Evolutionary conservation across 2,113 vertebrate genomes (phyloP).

Genomic region (Passer montanus): DNA sequence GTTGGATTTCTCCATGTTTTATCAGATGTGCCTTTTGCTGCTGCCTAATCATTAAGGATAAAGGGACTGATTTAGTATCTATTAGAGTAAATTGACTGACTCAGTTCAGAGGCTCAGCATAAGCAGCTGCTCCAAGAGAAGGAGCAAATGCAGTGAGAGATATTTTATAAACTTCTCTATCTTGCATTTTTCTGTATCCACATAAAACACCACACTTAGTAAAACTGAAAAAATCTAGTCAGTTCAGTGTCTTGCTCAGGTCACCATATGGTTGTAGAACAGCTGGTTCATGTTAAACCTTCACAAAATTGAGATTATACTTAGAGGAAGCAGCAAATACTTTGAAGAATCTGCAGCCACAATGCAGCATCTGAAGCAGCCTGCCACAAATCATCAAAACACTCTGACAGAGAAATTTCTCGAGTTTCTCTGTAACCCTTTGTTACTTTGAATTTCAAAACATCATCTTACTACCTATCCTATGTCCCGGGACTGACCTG

Average conservation of each 20-base stretch:
- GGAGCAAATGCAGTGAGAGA: background rate
- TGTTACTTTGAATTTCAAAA: background rate
- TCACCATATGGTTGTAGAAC: constrained; percentile 20
- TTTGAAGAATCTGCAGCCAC: background rate
- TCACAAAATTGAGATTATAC: background rate
- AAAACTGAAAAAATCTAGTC: background rate
- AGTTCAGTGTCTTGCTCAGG: background rate
- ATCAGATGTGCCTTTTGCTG: constrained; percentile 3
- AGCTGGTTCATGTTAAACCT: constrained; percentile 34
- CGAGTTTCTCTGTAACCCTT: background rate
- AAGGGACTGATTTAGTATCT: constrained; percentile 8
- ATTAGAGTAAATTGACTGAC: background rate
- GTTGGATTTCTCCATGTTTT: background rate
- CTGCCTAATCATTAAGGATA: background rate
- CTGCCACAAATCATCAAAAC: background rate
- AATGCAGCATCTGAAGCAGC: background rate
- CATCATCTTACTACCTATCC: background rate
- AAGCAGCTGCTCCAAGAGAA: constrained; percentile 10
- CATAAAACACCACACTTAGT: background rate
- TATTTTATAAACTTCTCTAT: background rate
- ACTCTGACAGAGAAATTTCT: background rate
- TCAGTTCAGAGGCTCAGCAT: background rate
- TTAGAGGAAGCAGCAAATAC: background rate
- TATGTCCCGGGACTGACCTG: background rate
- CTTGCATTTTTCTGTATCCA: background rate